phyloP scores from a whole-genome alignment of 2,888 invertebrate species.

The Andrena haemorrhoa region DNA sequence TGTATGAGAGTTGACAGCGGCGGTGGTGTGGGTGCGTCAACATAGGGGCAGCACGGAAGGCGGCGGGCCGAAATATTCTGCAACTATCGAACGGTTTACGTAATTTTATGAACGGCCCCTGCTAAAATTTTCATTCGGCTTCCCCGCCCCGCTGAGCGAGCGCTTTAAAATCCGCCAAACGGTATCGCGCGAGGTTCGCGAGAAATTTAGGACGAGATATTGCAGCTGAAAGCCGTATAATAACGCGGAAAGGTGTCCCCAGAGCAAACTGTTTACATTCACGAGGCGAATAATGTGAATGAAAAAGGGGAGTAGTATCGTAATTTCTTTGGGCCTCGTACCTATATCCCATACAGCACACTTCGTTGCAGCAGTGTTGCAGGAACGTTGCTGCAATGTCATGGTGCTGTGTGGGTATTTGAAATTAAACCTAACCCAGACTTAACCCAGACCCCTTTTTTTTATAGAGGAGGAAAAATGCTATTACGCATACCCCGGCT shows the following conservation, averaged over 20 bases:
- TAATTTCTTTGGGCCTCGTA: not conserved
- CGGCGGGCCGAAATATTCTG: conserved; percentile 31
- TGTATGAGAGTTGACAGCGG: conserved; percentile 34
- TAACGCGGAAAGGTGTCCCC: not conserved
- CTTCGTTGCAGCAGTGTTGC: too few species aligned
- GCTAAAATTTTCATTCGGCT: conserved; percentile 40
- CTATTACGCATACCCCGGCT: too few species aligned
- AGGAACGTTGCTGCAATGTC: too few species aligned
- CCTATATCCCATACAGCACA: too few species aligned
- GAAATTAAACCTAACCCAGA: too few species aligned
- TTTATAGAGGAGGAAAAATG: too few species aligned
- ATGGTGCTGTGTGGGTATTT: too few species aligned
- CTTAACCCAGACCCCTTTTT: too few species aligned
- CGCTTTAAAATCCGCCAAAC: conserved; percentile 29
- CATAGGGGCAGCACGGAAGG: conserved; percentile 8
- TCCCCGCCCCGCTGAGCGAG: not conserved
- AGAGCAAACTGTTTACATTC: conserved; percentile 10
- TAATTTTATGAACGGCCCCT: conserved; percentile 40
- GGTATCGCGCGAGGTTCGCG: conserved; percentile 31
- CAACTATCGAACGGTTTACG: conserved; percentile 48
- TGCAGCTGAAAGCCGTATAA: not conserved
- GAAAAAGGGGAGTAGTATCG: not conserved
- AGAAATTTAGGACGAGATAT: conserved; percentile 24
- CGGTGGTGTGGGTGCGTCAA: conserved; percentile 20
- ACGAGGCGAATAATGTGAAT: not conserved